Percentiles rank a stretch among this genome's conserved stretches.
Evolutionary conservation across 2,113 vertebrate genomes (phyloP).

Genomic region (Syngnathoides biaculeatus): DNA sequence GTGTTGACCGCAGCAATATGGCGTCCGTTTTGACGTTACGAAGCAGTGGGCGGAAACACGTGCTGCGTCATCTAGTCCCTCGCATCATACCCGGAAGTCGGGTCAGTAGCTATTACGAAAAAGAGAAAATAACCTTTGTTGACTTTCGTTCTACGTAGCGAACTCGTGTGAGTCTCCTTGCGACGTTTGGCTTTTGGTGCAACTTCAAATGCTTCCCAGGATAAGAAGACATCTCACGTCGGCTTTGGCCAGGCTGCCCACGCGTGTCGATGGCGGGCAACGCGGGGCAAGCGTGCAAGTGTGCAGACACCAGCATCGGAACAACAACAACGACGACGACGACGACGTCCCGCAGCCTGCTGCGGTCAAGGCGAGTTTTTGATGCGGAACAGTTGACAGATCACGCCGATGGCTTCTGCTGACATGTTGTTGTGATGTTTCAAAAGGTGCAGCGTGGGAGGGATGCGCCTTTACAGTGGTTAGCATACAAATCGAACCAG

Average conservation of each 20-base stretch:
- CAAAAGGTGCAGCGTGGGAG: background rate
- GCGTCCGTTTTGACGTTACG: background rate
- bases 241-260: constrained; percentile 13
- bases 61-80: no score
- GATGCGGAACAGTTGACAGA: background rate
- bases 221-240: background rate
- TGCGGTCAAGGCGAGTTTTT: constrained; percentile 37
- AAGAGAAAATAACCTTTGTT: background rate
- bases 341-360: constrained; percentile 9
- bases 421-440: background rate
- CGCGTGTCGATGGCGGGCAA: background rate
- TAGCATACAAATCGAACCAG: background rate
- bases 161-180: background rate
- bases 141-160: background rate
- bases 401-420: background rate
- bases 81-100: background rate
- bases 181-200: background rate
- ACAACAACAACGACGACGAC: constrained; percentile 6
- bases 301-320: constrained; percentile 22
- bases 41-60: background rate
- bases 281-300: background rate
- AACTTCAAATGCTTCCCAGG: constrained; percentile 28
- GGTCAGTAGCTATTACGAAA: background rate
- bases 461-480: background rate
- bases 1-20: background rate